Evolutionary conservation across 2,888 invertebrate species (phyloP).

Genomic region (Poecilobothrus nobilitatus): DNA sequence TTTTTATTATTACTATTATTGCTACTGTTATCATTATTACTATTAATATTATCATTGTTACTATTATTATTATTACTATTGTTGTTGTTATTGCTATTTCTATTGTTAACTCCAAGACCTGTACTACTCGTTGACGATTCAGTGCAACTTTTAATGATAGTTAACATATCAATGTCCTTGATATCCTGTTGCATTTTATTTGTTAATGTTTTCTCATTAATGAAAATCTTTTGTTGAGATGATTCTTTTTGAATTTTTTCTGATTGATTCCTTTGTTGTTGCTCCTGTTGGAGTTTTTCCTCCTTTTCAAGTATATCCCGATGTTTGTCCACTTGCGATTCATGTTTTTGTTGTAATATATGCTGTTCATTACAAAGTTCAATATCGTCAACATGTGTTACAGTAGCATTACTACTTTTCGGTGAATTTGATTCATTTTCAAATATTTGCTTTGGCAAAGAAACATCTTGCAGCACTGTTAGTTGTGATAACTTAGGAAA

Average conservation of each 20-base stretch:
- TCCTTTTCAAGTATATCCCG: not conserved
- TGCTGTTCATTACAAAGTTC: slow-evolving; percentile 15
- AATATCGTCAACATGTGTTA: not conserved
- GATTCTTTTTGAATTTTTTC: no score
- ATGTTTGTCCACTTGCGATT: slow-evolving; percentile 7
- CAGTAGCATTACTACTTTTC: slow-evolving; percentile 35
- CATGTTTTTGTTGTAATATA: slow-evolving; percentile 8
- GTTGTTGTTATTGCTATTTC: not conserved
- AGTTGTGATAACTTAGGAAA: slow-evolving; percentile 51
- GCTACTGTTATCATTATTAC: not conserved
- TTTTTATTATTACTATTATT: not conserved
- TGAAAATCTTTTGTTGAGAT: no score
- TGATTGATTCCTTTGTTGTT: no score
- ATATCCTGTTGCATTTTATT: no score
- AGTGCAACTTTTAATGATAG: no score
- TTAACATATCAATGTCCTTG: no score
- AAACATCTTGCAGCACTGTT: slow-evolving; percentile 48
- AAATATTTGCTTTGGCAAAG: slow-evolving; percentile 57
- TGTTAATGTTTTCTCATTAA: no score
- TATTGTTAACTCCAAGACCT: not conserved
- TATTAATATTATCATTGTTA: not conserved
- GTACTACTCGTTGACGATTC: not conserved
- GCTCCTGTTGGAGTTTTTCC: no score
- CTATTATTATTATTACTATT: not conserved
- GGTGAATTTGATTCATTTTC: slow-evolving; percentile 59